phyloP scores from a whole-genome alignment of 2,888 invertebrate genomes.

The Papilio demoleus region DNA sequence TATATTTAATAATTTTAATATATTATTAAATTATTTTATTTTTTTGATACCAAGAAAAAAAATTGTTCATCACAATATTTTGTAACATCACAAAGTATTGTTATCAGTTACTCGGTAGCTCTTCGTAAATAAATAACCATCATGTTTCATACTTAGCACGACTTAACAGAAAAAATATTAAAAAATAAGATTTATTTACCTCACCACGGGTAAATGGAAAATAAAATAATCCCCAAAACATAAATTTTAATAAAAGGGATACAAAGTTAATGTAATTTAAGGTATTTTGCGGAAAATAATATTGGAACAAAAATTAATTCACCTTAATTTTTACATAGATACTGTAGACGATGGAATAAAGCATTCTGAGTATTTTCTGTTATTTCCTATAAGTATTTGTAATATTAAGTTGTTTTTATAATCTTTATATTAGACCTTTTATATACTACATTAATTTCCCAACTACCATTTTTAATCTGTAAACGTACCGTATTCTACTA shows the following conservation, averaged over 20 bases:
- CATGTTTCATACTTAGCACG: conserved; percentile 16
- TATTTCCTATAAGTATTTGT: too few species aligned
- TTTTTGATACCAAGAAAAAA: not conserved
- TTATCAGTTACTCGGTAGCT: not conserved
- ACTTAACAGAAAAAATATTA: not conserved
- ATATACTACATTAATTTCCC: too few species aligned
- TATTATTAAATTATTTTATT: too few species aligned
- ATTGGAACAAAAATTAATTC: too few species aligned
- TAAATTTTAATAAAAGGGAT: conserved; percentile 3
- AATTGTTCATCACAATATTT: not conserved
- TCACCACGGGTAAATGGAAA: not conserved
- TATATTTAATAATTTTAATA: too few species aligned
- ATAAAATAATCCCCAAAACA: not conserved
- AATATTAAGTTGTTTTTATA: too few species aligned
- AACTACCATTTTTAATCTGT: too few species aligned
- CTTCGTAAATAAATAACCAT: conserved; percentile 5
- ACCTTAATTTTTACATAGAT: too few species aligned
- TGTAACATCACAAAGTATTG: not conserved
- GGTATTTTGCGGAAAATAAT: not conserved
- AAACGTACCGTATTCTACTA: too few species aligned
- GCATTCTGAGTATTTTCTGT: too few species aligned
- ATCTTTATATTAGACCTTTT: too few species aligned
- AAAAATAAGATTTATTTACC: conserved; percentile 6
- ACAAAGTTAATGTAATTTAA: not conserved
- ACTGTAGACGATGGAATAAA: too few species aligned